A percentile compares a stretch with the other conserved stretches of the same genome.
phyloP scores from a whole-genome alignment of 1,140 invertebrate genomes.

The Trichonephila clavipes region DNA sequence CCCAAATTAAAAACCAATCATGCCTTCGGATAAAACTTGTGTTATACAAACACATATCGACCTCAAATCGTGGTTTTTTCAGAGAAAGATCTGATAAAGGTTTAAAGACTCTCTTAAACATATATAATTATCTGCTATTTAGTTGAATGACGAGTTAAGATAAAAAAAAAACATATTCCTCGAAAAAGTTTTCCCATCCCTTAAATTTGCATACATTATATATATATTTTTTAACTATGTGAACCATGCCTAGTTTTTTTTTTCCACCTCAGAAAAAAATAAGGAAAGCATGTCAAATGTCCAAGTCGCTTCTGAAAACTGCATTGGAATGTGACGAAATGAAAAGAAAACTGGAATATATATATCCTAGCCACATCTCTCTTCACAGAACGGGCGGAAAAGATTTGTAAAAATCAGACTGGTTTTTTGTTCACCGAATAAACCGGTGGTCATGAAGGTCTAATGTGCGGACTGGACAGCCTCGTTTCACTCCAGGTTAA shows the following conservation, averaged over 20 bases:
- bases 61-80: too few species aligned
- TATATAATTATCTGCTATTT: background rate
- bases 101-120: too few species aligned
- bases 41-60: too few species aligned
- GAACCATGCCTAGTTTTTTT: background rate
- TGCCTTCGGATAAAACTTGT: too few species aligned
- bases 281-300: background rate
- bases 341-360: background rate
- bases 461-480: slow-evolving; percentile 10
- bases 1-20: too few species aligned
- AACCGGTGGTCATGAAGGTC: slow-evolving; percentile 35
- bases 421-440: slow-evolving; percentile 30
- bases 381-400: background rate
- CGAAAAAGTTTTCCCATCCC: background rate
- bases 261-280: background rate
- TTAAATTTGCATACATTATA: background rate
- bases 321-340: background rate
- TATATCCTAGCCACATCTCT: background rate
- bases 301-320: background rate
- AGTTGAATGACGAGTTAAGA: background rate
- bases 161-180: background rate
- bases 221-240: background rate
- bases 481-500: slow-evolving; percentile 37
- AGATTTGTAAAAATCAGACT: slow-evolving; percentile 45
- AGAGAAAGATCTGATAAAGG: too few species aligned